These are phyloP conservation scores for Eidolon helvum DNA, from an alignment of 2,113 vertebrate species.

Conservation along the genomic window DNA sequence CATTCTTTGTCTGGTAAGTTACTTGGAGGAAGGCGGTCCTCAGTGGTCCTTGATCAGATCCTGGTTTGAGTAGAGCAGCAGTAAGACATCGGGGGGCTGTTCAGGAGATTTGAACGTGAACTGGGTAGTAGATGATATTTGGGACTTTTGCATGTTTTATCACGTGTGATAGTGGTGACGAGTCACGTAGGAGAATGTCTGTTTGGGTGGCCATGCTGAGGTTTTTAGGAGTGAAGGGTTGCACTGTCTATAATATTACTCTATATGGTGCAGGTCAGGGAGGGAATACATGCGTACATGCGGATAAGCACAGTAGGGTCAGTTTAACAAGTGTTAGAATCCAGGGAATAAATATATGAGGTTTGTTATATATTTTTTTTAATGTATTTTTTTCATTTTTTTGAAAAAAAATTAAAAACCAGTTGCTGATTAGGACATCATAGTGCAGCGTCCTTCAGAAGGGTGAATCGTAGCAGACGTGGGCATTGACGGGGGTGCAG, in stretches of 20 bases:
- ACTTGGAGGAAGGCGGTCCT: background rate
- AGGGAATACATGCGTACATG: too few species aligned
- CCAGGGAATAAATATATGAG: background rate
- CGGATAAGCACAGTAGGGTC: background rate
- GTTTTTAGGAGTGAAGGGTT: background rate
- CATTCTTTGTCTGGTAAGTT: background rate
- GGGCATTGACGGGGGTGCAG: rapidly evolving
- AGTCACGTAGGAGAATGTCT: background rate
- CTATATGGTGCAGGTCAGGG: background rate
- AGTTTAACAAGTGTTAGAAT: background rate
- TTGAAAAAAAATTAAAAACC: background rate
- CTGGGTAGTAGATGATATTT: background rate
- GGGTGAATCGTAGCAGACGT: background rate
- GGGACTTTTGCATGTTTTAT: background rate
- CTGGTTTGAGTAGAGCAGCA: background rate
- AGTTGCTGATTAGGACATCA: background rate
- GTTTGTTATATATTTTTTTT: background rate
- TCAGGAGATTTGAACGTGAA: background rate
- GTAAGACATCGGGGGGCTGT: background rate
- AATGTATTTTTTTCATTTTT: background rate
- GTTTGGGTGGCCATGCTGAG: background rate
- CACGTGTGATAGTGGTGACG: background rate
- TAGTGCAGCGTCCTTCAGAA: background rate
- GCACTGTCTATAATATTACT: background rate
- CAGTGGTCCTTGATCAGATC: background rate